These are phyloP conservation scores for Psilopogon haemacephalus DNA, from an alignment of 2,113 vertebrate species.

Conservation along the genomic window DNA sequence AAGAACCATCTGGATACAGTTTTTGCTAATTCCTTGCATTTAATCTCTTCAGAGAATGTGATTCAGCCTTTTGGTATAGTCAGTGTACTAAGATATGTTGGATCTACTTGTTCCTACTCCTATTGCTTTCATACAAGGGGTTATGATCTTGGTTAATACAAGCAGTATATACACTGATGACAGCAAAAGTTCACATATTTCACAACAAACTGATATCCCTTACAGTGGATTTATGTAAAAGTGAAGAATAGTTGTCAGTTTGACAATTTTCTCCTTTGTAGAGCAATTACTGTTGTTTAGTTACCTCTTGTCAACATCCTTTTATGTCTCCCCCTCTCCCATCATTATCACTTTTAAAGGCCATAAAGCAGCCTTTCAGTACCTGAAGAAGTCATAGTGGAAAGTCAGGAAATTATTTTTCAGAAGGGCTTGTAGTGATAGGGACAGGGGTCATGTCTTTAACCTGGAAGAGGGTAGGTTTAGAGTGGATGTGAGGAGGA, in stretches of 20 bases:
- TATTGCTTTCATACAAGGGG: not conserved
- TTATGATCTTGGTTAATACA: not conserved
- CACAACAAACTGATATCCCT: not conserved
- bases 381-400: too few species aligned
- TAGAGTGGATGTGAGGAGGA: too few species aligned
- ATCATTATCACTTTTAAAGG: not conserved
- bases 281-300: not conserved
- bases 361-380: too few species aligned
- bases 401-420: too few species aligned
- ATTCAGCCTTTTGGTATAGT: not conserved
- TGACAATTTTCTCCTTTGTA: not conserved
- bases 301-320: not conserved
- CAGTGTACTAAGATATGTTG: not conserved
- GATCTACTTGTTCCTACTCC: not conserved
- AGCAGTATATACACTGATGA: not conserved
- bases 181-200: not conserved
- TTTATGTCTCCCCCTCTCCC: not conserved
- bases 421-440: too few species aligned
- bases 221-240: not conserved
- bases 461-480: too few species aligned
- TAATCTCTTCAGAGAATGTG: not conserved
- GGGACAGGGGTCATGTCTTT: too few species aligned
- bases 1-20: not conserved
- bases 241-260: not conserved
- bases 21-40: not conserved